These are phyloP conservation scores for Microcebus tavaratra DNA, from an alignment of 2,113 vertebrate genomes.

Conservation along the genomic window DNA sequence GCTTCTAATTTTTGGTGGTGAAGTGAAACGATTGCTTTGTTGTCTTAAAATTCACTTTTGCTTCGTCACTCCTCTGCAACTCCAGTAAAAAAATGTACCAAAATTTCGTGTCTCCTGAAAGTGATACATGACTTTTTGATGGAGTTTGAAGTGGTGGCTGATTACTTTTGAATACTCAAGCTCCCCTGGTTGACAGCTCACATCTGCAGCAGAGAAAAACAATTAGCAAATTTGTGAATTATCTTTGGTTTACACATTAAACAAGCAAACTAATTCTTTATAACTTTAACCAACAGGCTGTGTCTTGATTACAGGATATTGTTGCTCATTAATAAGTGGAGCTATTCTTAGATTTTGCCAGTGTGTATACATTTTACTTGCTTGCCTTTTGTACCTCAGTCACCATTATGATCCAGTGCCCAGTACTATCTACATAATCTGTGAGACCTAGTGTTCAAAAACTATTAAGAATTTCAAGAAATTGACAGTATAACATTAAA, in stretches of 20 bases:
- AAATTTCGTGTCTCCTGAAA: slow-evolving; percentile 38
- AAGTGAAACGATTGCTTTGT: slow-evolving; percentile 40
- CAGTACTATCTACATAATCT: background rate
- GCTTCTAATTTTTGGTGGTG: slow-evolving; percentile 21
- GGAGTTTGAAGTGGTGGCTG: slow-evolving; percentile 68
- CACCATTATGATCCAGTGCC: background rate
- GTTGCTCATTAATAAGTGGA: slow-evolving; percentile 67
- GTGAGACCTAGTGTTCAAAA: background rate
- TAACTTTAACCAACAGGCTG: slow-evolving; percentile 56
- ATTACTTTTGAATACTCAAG: slow-evolving; percentile 72
- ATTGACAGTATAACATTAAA: background rate
- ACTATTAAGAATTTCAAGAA: background rate
- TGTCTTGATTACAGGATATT: slow-evolving; percentile 71
- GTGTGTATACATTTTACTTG: background rate
- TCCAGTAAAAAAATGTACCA: slow-evolving; percentile 42
- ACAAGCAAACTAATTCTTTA: slow-evolving; percentile 69
- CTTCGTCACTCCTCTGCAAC: slow-evolving; percentile 21
- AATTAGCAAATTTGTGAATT: slow-evolving; percentile 73
- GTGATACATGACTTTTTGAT: slow-evolving; percentile 66
- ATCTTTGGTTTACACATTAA: slow-evolving; percentile 69
- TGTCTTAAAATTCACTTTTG: slow-evolving; percentile 63
- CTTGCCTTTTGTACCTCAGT: background rate
- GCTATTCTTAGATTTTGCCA: slow-evolving; percentile 62
- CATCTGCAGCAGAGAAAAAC: slow-evolving; percentile 70
- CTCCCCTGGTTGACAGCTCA: slow-evolving; percentile 44